Evolutionary conservation across 92 coral and sea anemone species (phyloP).

Genomic region (Phenganax stokvisi): DNA sequence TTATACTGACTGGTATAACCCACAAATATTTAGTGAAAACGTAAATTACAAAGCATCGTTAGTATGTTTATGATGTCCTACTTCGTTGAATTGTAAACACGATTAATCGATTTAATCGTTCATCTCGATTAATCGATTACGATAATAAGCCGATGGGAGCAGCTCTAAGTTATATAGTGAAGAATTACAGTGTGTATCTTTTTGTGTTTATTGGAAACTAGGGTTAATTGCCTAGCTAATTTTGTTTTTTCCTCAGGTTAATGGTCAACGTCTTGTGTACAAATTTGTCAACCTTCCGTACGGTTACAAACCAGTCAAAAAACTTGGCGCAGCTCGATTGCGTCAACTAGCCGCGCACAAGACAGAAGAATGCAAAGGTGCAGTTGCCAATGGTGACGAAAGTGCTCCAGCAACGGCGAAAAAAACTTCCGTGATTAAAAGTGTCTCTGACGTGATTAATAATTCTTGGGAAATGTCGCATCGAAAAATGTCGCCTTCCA

Average conservation of each 20-base stretch:
- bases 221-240: no score
- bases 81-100: no score
- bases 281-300: conserved; percentile 94
- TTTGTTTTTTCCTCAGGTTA: conserved; percentile 54
- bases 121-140: no score
- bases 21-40: no score
- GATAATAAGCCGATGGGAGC: no score
- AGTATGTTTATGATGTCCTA: no score
- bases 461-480: not conserved
- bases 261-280: conserved; percentile 92
- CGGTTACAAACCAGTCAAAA: conserved; percentile 73
- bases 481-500: not conserved
- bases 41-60: no score
- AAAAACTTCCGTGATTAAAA: conserved; percentile 35
- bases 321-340: conserved; percentile 34
- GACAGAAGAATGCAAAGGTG: not conserved
- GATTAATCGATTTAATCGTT: no score
- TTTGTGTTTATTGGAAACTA: no score
- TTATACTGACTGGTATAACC: no score
- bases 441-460: conserved; percentile 30
- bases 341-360: conserved; percentile 20
- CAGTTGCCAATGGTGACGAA: conserved; percentile 4
- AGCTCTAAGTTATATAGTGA: no score
- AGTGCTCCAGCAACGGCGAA: conserved; percentile 15
- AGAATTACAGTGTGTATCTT: no score